phyloP scores from a whole-genome alignment of 1,140 invertebrate genomes.

The Zaprionus ghesquierei region DNA sequence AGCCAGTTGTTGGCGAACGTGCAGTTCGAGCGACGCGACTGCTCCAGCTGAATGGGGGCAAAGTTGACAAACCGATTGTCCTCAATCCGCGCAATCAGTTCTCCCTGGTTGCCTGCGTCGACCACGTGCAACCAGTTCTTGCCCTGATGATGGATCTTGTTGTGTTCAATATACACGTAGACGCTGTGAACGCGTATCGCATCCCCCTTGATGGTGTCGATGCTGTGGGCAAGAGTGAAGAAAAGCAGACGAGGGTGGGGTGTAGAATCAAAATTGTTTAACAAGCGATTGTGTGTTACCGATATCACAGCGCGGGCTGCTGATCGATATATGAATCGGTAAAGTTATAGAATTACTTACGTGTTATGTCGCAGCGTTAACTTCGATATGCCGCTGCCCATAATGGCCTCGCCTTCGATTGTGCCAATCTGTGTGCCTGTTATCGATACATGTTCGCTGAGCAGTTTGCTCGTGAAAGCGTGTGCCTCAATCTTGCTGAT shows the following conservation, averaged over 20 bases:
- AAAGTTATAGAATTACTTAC: constrained; percentile 42
- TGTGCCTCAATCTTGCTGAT: constrained; percentile 58
- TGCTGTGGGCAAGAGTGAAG: constrained; percentile 36
- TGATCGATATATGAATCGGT: neutral
- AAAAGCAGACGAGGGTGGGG: neutral
- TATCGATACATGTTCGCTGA: constrained; percentile 63
- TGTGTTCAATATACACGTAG: constrained; percentile 47
- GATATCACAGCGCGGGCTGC: no score
- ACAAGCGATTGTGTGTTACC: neutral
- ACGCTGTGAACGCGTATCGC: constrained; percentile 58
- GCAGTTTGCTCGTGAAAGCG: constrained; percentile 67
- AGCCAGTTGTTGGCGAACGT: constrained; percentile 67
- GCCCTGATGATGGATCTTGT: constrained; percentile 48
- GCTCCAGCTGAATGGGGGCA: constrained; percentile 48
- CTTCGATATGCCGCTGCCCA: constrained; percentile 66
- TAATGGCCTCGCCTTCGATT: constrained; percentile 75
- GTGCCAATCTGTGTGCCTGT: constrained; percentile 62
- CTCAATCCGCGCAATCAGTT: constrained; percentile 26
- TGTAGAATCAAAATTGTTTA: neutral
- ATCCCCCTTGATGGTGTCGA: constrained; percentile 56
- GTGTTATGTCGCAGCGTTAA: constrained; percentile 60
- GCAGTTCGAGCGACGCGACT: constrained; percentile 40
- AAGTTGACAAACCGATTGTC: constrained; percentile 67
- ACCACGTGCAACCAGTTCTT: constrained; percentile 61
- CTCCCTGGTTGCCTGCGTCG: constrained; percentile 30